Evolutionary conservation across 2,113 vertebrate genomes (phyloP), one percentile per base, ranked within the genome.

Genomic region (Telmatochromis sp.): DNA sequence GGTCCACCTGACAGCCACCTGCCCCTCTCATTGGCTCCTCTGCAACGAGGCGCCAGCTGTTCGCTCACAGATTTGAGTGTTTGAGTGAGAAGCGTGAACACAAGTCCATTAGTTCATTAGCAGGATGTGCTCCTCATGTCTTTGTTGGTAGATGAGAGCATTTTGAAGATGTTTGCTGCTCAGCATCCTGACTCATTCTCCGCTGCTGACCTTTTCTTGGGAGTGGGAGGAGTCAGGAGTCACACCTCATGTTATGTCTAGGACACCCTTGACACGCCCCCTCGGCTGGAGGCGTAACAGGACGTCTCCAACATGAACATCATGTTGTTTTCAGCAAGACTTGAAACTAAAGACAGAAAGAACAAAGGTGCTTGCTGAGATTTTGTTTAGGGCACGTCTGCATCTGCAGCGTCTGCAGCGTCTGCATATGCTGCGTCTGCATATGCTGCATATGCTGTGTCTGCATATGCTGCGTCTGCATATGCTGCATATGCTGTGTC

Each of bases 131-230:
- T 60, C 35, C 63, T 26, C 8, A 0, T 23, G 21, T 2, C 65
- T 45, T 45, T 73, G 65, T 17, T 45, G 13, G 13, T 6, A 45
- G 68, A 15, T 45, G 7, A 26, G 2, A 73, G 68, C 8, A 26
- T 73, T 73, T 17, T 45, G 21, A 45, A 45, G 17, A 73, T 73
- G 40, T 23, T 45, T 35, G 31, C 58, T 26, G 37, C 37, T 17
- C 37, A 1, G 21, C 13, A 45, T 0, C 65, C 0, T 73, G 40
- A 42, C 42, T 15, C 14, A 15, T 45, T 45, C 65, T 15, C 7
- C 4, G 4, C 31, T 63, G 58, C 15, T 63, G 5, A 63, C 3
- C 37, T 26, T 17, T 60, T 60, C 58, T 17, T 45, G 5, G 68
- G 68, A 17, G 40, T 73, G 40, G 40, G 40, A 45, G 40, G 21